phyloP scores from a whole-genome alignment of 1,140 invertebrate species.

The Drosophila tropicalis region DNA sequence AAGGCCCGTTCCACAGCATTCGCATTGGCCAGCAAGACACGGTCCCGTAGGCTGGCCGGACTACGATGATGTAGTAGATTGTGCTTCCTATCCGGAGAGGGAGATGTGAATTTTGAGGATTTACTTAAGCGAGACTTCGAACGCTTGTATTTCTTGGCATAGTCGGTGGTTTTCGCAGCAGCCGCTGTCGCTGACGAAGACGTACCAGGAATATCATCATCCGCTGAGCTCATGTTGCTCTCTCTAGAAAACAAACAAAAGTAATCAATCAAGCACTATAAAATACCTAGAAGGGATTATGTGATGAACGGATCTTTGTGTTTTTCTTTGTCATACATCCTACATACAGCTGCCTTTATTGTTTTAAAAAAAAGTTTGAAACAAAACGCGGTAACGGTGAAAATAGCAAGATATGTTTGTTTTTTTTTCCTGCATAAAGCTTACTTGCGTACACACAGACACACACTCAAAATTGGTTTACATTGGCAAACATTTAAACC shows the following conservation, averaged over 20 bases:
- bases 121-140: constrained; percentile 1
- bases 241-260: neutral
- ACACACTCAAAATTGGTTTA: no score
- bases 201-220: constrained; percentile 11
- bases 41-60: constrained; percentile 12
- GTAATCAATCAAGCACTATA: neutral
- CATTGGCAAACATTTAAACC: no score
- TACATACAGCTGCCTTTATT: no score
- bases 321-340: no score
- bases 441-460: no score
- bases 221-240: neutral
- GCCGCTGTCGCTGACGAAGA: neutral
- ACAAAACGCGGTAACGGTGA: no score
- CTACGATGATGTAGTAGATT: neutral
- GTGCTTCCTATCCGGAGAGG: neutral
- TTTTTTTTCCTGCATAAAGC: no score
- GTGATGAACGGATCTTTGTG: no score
- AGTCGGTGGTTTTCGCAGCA: neutral
- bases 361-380: no score
- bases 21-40: constrained; percentile 33
- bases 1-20: constrained; percentile 9
- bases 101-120: neutral
- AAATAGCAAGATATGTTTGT: no score
- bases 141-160: neutral
- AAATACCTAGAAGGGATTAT: neutral